Percentiles rank a stretch among this genome's conserved stretches.
Evolutionary conservation across 2,888 invertebrate genomes (phyloP).

Genomic region (Busseola fusca): DNA sequence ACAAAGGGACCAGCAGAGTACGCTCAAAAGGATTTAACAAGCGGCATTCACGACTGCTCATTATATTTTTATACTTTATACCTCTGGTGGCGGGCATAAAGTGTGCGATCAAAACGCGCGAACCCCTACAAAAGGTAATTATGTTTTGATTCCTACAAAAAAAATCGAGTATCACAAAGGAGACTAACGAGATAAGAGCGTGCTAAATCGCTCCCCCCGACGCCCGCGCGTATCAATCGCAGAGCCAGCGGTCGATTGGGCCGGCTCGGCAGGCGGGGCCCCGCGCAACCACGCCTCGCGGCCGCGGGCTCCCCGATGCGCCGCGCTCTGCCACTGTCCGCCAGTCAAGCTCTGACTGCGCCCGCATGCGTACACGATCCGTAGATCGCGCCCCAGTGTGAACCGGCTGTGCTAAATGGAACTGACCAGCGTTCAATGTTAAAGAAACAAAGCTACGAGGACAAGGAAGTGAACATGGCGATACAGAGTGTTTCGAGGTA

Average conservation of each 20-base stretch:
- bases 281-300: conserved; percentile 62
- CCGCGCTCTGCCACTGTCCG: conserved; percentile 72
- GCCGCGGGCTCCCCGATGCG: conserved; percentile 70
- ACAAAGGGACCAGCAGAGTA: conserved; percentile 80
- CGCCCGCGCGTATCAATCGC: conserved; percentile 86
- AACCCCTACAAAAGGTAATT: conserved; percentile 89
- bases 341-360: conserved; percentile 87
- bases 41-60: conserved; percentile 86
- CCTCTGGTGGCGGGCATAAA: conserved; percentile 83
- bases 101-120: conserved; percentile 88
- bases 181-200: conserved; percentile 89
- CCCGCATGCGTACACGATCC: conserved; percentile 87
- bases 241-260: conserved; percentile 85
- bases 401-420: conserved; percentile 85
- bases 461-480: conserved; percentile 91
- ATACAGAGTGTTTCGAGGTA: conserved; percentile 91
- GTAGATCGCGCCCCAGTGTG: conserved; percentile 79
- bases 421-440: conserved; percentile 89
- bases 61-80: conserved; percentile 89
- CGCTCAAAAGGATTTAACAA: conserved; percentile 89
- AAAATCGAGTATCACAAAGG: conserved; percentile 89
- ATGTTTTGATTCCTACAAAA: conserved; percentile 89
- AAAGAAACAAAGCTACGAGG: conserved; percentile 89
- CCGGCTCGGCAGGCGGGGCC: conserved; percentile 70
- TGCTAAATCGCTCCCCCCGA: conserved; percentile 87